Base-by-base conservation (phyloP, 2,888 invertebrate species). In the Cacoxenus indagator region DNA sequence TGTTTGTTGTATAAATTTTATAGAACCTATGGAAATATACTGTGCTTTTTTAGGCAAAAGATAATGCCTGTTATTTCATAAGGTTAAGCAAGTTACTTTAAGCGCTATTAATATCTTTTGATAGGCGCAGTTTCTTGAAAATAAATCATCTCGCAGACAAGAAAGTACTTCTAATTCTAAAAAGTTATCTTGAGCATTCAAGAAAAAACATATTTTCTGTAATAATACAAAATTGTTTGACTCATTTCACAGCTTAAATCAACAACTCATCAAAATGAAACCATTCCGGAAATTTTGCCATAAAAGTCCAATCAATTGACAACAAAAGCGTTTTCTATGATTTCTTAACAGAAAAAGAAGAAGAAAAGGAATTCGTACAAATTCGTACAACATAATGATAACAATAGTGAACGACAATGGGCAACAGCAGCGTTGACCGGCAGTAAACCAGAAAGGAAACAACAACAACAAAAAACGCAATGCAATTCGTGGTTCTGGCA, bases 301-400 rank as follows among this genome's bases (percentile, higher is more conserved):
- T 83, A 69, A 73, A 82, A 78, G 74, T 79, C 80, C 82, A 80
- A 81, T 83, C 83, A 81, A 73, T 65, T 70, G 37, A 67, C 70
- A 70, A 81, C 82, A 83, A 78, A 71, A n/a, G 55, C 27, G 27
- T 45, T 59, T 29, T 29, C 24, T 65, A 54, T 22, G 65, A 61
- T 48, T 48, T 8, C 8, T 65, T 8, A 11, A 14, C 11, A 6
- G 11, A 55, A 19, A 55, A 14, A 48, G 6, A 65, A 43, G n/a
- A 45, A 64, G 1, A 14, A 48, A 27, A 48, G 54, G 29, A 65
- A 65, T 19, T 51, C 26, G 51, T 46, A 29, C 48, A 65, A 65
- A 26, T 51, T 37, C 37, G 17, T 6, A 11, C 43, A 67, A 61
- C 37, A 51, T 62, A 61, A 67, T 73, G 73, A 67, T 69, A 75